These are phyloP conservation scores for Habroteleia sp. DNA, from an alignment of 2,888 invertebrate species.

Conservation along the genomic window DNA sequence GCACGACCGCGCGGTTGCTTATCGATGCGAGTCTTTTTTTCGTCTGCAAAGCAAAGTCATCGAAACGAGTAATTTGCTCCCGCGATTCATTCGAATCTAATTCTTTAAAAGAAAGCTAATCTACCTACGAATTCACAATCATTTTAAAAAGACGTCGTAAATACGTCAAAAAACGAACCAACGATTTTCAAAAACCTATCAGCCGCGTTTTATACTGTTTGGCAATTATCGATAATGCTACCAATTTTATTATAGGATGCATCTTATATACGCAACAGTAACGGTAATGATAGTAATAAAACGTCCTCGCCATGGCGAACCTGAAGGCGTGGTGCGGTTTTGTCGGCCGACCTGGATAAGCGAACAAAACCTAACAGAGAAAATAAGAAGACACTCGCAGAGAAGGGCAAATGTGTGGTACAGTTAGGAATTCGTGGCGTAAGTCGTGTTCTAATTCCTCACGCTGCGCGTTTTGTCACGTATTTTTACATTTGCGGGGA, in stretches of 20 bases:
- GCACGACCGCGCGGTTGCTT: constrained; percentile 24
- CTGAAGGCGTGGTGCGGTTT: constrained; percentile 63
- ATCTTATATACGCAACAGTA: constrained; percentile 62
- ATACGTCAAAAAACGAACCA: constrained; percentile 27
- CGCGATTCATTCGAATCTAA: constrained; percentile 23
- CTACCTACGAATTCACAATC: constrained; percentile 32
- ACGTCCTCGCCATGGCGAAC: constrained; percentile 61
- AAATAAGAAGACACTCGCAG: constrained; percentile 48
- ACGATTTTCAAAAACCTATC: constrained; percentile 44
- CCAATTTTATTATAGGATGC: constrained; percentile 59
- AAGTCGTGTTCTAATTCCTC: constrained; percentile 43
- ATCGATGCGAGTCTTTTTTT: constrained; percentile 22
- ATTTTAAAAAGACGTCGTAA: constrained; percentile 46
- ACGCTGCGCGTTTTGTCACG: constrained; percentile 6
- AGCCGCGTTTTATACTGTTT: constrained; percentile 55
- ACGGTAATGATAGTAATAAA: constrained; percentile 69
- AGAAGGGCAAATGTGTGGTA: constrained; percentile 64
- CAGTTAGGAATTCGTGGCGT: constrained; percentile 68
- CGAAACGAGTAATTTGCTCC: constrained; percentile 18
- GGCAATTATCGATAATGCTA: constrained; percentile 67
- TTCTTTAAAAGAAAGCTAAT: constrained; percentile 48
- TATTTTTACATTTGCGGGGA: constrained; percentile 8
- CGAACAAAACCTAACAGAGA: constrained; percentile 56
- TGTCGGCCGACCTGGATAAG: constrained; percentile 53
- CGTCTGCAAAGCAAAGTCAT: constrained; percentile 9